Conservation (phyloP, 2,888 invertebrate genomes). For the Syrista parreyssii region DNA sequence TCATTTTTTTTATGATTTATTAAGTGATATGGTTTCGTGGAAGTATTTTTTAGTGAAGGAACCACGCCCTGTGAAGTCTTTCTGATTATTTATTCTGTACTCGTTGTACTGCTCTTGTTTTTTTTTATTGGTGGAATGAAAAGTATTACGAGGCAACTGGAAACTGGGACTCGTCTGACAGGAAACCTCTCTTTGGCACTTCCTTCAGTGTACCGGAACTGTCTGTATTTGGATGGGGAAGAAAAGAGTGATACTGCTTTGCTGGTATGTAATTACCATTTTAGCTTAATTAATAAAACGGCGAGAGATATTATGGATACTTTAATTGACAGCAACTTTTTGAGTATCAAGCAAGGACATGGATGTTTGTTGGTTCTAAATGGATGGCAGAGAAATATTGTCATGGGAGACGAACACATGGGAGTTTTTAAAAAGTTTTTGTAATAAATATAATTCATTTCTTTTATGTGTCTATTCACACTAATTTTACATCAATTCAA, state of each 20-base stretch:
- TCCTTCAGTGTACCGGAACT: neutral
- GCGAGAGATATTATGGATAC: neutral
- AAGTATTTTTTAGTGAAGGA: neutral
- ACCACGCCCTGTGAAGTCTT: neutral
- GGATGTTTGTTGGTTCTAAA: neutral
- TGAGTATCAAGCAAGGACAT: neutral
- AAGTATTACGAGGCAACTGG: neutral
- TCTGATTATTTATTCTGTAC: neutral
- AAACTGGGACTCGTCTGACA: neutral
- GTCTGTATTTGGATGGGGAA: neutral
- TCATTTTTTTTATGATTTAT: neutral
- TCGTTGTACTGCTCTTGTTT: neutral
- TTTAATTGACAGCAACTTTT: neutral
- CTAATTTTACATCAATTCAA: constrained; percentile 17
- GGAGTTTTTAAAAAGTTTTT: constrained; percentile 12
- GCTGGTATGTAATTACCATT: neutral
- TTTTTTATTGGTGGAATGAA: neutral
- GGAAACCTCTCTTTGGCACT: neutral
- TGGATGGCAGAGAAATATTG: neutral
- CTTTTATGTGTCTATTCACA: constrained; percentile 7
- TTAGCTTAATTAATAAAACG: neutral
- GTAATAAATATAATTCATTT: constrained; percentile 24
- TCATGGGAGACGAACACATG: constrained; percentile 16
- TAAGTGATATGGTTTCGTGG: neutral
- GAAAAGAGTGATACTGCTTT: neutral